Evolutionary conservation across 2,888 invertebrate genomes (phyloP), one percentile per base, ranked within the genome.

Genomic region (Pyrrhosoma nymphula): DNA sequence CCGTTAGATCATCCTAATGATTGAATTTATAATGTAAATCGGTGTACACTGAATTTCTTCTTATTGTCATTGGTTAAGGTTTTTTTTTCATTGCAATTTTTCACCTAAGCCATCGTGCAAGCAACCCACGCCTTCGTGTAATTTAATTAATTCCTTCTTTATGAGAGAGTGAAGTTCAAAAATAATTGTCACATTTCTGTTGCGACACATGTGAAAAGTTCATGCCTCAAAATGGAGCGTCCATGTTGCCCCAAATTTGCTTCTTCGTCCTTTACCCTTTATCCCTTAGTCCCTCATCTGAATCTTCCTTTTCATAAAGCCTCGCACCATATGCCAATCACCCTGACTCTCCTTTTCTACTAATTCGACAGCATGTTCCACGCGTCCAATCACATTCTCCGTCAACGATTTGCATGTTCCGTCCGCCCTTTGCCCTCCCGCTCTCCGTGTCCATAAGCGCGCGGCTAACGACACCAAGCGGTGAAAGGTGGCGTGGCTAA

Each of bases 281-380:
- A 35, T 82, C 26, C 75, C 30, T 82, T 82, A 10, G 0, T 35
- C 12, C 75, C 16, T 82, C 82, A 35, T 1, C 30, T 1, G 35
- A 26, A 16, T 4, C 30, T 82, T 82, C 26, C 35, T 14, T 26
- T 35, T 35, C 82, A 16, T 35, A 35, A 82, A 35, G 35, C 82
- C 82, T 26, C 82, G 18, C 82, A 82, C 82, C 35, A 16, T 82
- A 35, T 35, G 35, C 82, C 82, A 82, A 82, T 82, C 82, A 82
- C 82, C 82, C 30, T 35, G 16, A 82, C 82, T 82, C 82, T 69
- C 69, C 69, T 93, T 93, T 93, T 93, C 93, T 69, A 47, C 39
- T 93, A 93, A 93, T 93, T 93, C 93, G 93, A 69, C 93, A 69
- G 69, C 93, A 55, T 93, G 75, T 93, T 69, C 69, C 93, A n/a